These are phyloP conservation scores for Dendrolimus kikuchii DNA, from an alignment of 1,140 invertebrate species.

Conservation along the genomic window DNA sequence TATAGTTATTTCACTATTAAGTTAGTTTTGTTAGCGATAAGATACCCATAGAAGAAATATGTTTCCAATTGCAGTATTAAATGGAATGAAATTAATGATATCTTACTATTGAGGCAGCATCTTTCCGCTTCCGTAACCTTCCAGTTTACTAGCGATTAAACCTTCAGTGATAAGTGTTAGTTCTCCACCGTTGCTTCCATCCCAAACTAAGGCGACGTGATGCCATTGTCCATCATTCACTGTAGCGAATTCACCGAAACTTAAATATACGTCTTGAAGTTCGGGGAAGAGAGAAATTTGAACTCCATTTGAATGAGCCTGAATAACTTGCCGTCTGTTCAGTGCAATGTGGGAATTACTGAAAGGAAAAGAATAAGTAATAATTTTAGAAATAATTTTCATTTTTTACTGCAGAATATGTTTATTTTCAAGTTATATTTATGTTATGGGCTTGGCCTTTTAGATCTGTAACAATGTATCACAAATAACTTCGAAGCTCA, in stretches of 20 bases:
- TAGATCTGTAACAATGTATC: too few relatives aligned
- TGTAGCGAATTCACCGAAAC: conserved; percentile 92
- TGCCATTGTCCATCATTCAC: conserved; percentile 98
- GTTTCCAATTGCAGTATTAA: too few relatives aligned
- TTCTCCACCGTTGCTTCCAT: conserved; percentile 87
- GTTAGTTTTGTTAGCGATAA: too few relatives aligned
- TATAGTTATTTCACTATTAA: too few relatives aligned
- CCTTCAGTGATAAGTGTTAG: conserved; percentile 93
- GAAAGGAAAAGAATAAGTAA: conserved; percentile 23
- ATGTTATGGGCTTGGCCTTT: too few relatives aligned
- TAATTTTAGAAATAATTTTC: conserved; percentile 1
- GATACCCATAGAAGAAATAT: too few relatives aligned
- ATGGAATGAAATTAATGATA: not conserved
- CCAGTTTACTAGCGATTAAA: conserved; percentile 90
- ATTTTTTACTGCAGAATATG: not conserved
- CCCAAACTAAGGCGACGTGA: conserved; percentile 95
- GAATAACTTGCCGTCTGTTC: conserved; percentile 85
- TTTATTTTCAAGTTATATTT: too few relatives aligned
- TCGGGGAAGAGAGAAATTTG: conserved; percentile 92
- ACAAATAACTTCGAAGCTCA: too few relatives aligned
- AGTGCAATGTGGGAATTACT: conserved; percentile 85
- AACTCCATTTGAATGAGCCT: conserved; percentile 92
- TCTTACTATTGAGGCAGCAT: conserved; percentile 86
- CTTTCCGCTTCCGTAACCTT: conserved; percentile 87
- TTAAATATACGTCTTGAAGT: conserved; percentile 90